Evolutionary conservation across 2,888 invertebrate genomes (phyloP), one percentile per base, ranked within the genome.

Genomic region (Allacma fusca): DNA sequence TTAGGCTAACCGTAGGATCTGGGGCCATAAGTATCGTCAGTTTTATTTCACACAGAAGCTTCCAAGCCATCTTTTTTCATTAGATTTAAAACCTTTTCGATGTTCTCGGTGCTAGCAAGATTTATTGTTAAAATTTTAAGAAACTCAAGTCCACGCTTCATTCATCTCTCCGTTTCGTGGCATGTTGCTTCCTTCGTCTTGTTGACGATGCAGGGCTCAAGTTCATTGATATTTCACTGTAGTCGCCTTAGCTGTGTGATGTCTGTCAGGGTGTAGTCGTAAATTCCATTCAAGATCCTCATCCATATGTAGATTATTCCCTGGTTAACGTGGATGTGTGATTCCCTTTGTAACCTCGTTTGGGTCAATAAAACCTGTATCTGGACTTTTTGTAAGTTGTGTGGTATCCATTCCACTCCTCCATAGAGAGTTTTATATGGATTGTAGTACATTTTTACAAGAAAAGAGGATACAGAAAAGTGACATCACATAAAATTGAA

Each of bases 401-500:
- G 26, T 29, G 16, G 16, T 68, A n/a, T 16, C n/a, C 28, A 59
- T 50, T 19, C 50, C 2, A 50, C 9, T 12, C 50, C 50, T 1
- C n/a, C 7, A 2, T 19, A 16, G 19, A 50, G n/a, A n/a, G 50
- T 16, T 34, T 34, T 9, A 34, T 34, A n/a, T n/a, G n/a, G n/a
- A n/a, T n/a, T n/a, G n/a, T n/a, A n/a, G n/a, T n/a, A 34, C 34
- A 34, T 34, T 7, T 34, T 34, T 34, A 34, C 9, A 34, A 7
- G 34, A 34, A 34, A 34, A n/a, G 50, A 16, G 50, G 50, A 12
- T 50, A 50, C 16, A 50, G n/a, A 50, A 50, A 50, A 19, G 50
- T 50, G 28, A 29, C n/a, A 72, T n/a, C n/a, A 50, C 44, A 72
- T 57, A 26, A 62, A 44, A 72, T 72, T 26, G 50, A 72, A 57